Evolutionary conservation across 2,113 vertebrate species (phyloP).

Genomic region (Spheniscus mendiculus): DNA sequence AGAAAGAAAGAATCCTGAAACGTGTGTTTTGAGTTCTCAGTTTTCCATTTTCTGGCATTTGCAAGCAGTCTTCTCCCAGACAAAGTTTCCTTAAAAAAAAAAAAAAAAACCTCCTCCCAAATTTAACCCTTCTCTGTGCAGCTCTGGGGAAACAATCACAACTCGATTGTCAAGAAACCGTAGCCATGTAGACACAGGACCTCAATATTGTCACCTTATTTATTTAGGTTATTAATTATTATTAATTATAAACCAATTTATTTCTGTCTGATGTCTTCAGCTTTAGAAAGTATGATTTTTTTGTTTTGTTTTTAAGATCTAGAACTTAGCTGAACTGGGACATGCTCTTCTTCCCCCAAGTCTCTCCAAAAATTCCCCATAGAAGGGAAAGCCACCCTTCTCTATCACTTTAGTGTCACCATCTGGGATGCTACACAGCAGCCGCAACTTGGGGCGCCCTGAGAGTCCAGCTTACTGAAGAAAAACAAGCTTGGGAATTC

Average conservation of each 20-base stretch:
- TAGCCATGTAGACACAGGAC: not conserved
- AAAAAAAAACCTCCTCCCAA: not conserved
- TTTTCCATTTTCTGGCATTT: conserved; percentile 51
- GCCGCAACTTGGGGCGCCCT: not conserved
- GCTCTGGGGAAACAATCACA: not conserved
- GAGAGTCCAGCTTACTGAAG: not conserved
- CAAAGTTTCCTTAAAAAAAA: not conserved
- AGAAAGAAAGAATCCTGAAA: conserved; percentile 22
- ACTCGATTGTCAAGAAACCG: not conserved
- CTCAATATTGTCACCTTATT: not conserved
- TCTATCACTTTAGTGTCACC: not conserved
- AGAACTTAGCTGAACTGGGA: not conserved
- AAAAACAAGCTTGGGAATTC: not conserved
- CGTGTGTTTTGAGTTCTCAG: conserved; percentile 8
- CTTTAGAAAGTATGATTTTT: not conserved
- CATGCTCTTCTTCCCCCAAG: not conserved
- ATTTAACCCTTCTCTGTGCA: not conserved
- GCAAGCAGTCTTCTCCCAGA: not conserved
- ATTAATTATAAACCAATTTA: no score
- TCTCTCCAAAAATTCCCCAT: not conserved
- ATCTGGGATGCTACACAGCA: not conserved
- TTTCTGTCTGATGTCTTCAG: not conserved
- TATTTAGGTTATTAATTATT: no score
- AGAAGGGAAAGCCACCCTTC: not conserved
- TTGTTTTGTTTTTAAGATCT: not conserved